A percentile compares a stretch with the other conserved stretches of the same genome.
Conservation (phyloP, 2,113 vertebrate genomes). For the Thryonomys swinderianus region DNA sequence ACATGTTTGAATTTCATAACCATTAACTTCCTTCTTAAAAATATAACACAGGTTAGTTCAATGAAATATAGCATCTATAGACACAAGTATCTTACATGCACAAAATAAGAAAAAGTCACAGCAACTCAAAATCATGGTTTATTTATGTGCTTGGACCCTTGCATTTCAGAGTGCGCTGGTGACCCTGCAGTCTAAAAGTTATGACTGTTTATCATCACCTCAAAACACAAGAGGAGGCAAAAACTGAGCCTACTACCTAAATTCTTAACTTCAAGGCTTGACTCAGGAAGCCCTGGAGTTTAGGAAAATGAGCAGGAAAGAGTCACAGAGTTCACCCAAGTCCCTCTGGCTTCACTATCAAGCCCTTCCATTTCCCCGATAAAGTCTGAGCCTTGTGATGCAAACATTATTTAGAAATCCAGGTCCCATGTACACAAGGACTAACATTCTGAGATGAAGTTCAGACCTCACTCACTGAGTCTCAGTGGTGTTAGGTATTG, state of each 20-base stretch:
- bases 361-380: neutral
- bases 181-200: conserved; percentile 25
- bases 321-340: neutral
- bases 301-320: accelerated
- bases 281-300: neutral
- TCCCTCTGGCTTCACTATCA: neutral
- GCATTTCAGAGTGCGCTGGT: neutral
- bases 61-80: neutral
- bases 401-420: conserved; percentile 45
- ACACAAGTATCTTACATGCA: conserved; percentile 47
- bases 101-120: neutral
- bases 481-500: conserved; percentile 50
- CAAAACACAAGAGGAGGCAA: conserved; percentile 47
- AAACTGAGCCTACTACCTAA: neutral
- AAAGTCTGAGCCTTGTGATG: neutral
- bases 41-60: conserved; percentile 7
- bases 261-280: neutral
- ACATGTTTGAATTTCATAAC: neutral
- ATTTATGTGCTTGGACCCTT: conserved; percentile 31
- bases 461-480: conserved; percentile 64
- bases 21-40: conserved; percentile 20
- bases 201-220: neutral
- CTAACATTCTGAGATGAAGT: conserved; percentile 69
- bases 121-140: conserved; percentile 55
- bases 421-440: neutral